Base-by-base conservation (phyloP, 1,140 invertebrate genomes). In the Drosophila pachea region DNA sequence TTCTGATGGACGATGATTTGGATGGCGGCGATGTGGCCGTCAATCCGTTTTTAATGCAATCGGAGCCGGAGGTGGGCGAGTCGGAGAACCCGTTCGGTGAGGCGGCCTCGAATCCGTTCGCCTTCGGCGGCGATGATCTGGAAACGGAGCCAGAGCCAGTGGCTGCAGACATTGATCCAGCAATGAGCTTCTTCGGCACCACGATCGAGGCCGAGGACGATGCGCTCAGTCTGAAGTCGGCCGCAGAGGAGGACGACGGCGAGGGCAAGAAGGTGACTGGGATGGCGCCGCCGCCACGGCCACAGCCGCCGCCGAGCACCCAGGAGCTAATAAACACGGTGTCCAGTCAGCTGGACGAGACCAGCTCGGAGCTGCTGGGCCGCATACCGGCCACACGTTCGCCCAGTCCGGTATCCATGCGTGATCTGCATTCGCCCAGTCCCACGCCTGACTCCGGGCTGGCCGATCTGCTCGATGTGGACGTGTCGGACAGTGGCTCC, bases 311-410 rank as follows among this genome's bases (percentile, higher is more conserved):
- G 45, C 93, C 94, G 50, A 91, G 92, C 50, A 97, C 95, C 0
- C 95, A 97, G 91, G 94, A 97, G 83, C 90, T 97, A 2, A 94
- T 97, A 29, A 91, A 95, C 49, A 95, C 94, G 9, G 95, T 97
- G 0, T 96, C 96, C 22, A 95, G 95, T 5, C 95, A 95, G 45
- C 94, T 97, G 94, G 95, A 97, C 86, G 95, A 95, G 31, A 95
- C 95, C 0, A 96, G 95, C 58, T 94, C 95, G 14, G 94, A 95
- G 87, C 90, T 97, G 48, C 83, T 97, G 40, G 94, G 96, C 68
- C 93, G 95, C 47, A 92, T 97, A 45, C 94, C 95, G 67, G 94
- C 94, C 7, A 96, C 95, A 1, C 92, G 95, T 66, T 95, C 94
- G 1, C 95, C 95, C 0, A 95, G 94, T 89, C 95, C 95, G 1